phyloP scores from a whole-genome alignment of 53 echinoderm and acorn worm genomes.

The Patiria pectinifera region DNA sequence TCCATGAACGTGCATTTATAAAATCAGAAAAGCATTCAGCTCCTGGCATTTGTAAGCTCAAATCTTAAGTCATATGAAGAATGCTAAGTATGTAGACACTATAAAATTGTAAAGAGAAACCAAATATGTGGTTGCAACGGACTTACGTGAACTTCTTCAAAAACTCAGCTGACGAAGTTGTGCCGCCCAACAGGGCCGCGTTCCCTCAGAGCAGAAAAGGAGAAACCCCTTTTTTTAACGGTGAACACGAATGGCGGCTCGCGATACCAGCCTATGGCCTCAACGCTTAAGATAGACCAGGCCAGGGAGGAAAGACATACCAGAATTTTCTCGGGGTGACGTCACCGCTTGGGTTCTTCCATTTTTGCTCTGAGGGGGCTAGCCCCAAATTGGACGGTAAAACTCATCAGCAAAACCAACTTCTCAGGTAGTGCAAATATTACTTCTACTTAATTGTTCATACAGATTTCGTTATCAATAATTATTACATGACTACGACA shows the following conservation, averaged over 20 bases:
- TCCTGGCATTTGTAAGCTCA: not conserved
- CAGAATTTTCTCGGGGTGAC: constrained; percentile 4
- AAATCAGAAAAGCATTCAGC: too few species aligned
- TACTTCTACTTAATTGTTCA: not conserved
- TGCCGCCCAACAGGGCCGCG: not conserved
- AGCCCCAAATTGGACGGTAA: not conserved
- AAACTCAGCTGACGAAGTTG: not conserved
- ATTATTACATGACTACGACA: not conserved
- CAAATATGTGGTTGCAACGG: not conserved
- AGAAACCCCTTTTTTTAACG: not conserved
- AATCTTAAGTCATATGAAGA: not conserved
- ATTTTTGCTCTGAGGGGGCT: constrained; percentile 11
- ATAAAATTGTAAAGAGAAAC: not conserved
- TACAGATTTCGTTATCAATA: not conserved
- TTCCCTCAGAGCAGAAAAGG: constrained; percentile 4
- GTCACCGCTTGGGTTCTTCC: constrained; percentile 18
- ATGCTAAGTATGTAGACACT: not conserved
- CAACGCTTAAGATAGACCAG: not conserved
- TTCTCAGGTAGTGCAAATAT: not conserved
- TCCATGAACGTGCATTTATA: too few species aligned
- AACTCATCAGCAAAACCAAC: not conserved
- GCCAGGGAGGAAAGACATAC: not conserved
- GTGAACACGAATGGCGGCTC: not conserved
- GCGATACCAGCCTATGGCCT: not conserved
- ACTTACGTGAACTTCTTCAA: constrained; percentile 14